These are phyloP conservation scores for Anguilla anguilla DNA, from an alignment of 2,797 vertebrate species.

Conservation along the genomic window DNA sequence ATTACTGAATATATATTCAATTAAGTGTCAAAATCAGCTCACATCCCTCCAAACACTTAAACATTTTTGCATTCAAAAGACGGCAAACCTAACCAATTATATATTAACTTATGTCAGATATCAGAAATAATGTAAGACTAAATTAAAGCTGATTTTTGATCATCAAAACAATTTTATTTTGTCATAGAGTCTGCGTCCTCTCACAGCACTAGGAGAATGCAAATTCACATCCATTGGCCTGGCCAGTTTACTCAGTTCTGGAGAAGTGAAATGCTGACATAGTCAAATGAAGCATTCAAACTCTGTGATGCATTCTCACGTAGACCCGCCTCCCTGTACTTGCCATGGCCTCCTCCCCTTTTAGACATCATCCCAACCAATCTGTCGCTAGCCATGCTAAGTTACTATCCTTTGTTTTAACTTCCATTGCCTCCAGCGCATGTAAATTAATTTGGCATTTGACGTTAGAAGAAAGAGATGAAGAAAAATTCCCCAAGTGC, in stretches of 20 bases:
- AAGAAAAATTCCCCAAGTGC: constrained; percentile 81
- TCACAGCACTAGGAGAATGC: constrained; percentile 64
- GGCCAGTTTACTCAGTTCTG: constrained; percentile 62
- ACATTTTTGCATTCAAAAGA: not conserved
- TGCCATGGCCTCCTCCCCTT: constrained; percentile 44
- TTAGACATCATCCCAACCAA: constrained; percentile 12
- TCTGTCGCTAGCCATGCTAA: constrained; percentile 63
- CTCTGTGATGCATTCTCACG: constrained; percentile 60
- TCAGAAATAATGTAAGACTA: constrained; percentile 37
- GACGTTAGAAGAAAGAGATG: constrained; percentile 83
- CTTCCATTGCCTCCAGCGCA: constrained; percentile 74
- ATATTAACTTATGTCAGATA: constrained; percentile 36
- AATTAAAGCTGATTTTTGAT: constrained; percentile 60
- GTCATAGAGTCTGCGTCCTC: constrained; percentile 36
- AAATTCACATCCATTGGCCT: constrained; percentile 63
- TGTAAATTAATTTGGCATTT: constrained; percentile 82
- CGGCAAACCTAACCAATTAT: constrained; percentile 19
- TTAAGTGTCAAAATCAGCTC: not conserved
- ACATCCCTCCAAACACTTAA: not conserved
- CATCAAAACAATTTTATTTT: constrained; percentile 63
- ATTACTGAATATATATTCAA: no score
- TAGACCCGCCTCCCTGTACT: constrained; percentile 44
- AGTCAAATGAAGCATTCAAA: constrained; percentile 77
- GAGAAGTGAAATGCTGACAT: constrained; percentile 66
- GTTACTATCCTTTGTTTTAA: constrained; percentile 77